Percentiles rank a stretch among this genome's conserved stretches.
These are phyloP conservation scores for Propithecus perrieri DNA, from an alignment of 2,797 vertebrate genomes.

Conservation along the genomic window DNA sequence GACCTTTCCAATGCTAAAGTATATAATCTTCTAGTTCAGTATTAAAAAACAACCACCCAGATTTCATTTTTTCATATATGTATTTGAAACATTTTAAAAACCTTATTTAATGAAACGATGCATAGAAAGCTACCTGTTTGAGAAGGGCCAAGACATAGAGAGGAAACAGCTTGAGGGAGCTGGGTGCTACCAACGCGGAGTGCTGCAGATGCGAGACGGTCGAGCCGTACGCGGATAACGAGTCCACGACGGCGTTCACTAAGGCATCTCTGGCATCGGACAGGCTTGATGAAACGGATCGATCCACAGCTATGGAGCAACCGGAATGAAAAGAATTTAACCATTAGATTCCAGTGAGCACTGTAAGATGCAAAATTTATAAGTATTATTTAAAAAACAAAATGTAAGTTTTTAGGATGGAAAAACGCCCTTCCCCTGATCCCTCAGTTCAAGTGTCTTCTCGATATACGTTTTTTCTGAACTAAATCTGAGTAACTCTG, in stretches of 20 bases:
- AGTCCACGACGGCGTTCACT: slow-evolving; percentile 95
- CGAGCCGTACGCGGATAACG: slow-evolving; percentile 90
- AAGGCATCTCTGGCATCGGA: slow-evolving; percentile 97
- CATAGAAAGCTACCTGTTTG: slow-evolving; percentile 91
- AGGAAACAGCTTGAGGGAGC: slow-evolving; percentile 93
- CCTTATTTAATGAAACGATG: neutral
- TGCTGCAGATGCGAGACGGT: slow-evolving; percentile 93
- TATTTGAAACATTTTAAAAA: neutral
- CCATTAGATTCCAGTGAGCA: neutral
- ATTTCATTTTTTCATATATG: neutral
- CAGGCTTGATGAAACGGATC: slow-evolving; percentile 93
- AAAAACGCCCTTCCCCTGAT: neutral
- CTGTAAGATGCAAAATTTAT: neutral
- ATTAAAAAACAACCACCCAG: neutral
- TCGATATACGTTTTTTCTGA: neutral
- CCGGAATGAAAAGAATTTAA: neutral
- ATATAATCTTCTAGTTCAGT: neutral
- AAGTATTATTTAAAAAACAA: neutral
- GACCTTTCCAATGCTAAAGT: neutral
- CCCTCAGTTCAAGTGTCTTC: neutral
- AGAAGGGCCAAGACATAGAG: slow-evolving; percentile 95
- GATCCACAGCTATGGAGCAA: slow-evolving; percentile 91
- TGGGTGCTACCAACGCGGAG: slow-evolving; percentile 90
- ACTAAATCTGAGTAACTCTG: neutral
- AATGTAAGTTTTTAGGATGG: neutral